Base-by-base conservation (phyloP, 1,140 invertebrate species). In the Pogonomyrmex barbatus region DNA sequence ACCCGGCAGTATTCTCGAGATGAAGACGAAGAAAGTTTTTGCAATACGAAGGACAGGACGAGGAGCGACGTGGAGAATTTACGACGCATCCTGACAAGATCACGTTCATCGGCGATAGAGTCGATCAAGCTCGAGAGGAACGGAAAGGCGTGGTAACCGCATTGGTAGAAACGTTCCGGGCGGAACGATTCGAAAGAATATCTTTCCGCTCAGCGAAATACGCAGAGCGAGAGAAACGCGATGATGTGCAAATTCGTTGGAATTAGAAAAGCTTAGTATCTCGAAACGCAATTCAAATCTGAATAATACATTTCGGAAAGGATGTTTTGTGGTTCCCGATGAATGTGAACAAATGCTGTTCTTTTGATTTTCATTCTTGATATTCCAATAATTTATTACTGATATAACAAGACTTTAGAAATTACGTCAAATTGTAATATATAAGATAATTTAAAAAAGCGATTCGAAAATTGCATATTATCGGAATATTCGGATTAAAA, bases 31-130 rank as follows among this genome's bases (percentile, higher is more conserved):
- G 4, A 47, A 45, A 82, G 24, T 24, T 24, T n/a, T 56, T 24
- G 62, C 24, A 39, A 45, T 12, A 58, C 24, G 52, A 45, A n/a
- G n/a, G 14, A 4, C 30, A 4, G 62, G 36, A 78, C 42, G 75
- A 45, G 30, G 14, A 36, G 17, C 58, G 58, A 36, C 56, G 56
- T 17, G 30, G 12, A 60, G 78, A 73, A 62, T 67, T 67, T 65
- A 85, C 63, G 88, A 79, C 76, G 52, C 36, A 39, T 60, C 76
- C 88, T 60, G 87, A 89, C 87, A 73, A 73, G 88, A 89, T 88
- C 83, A 73, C 83, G 88, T 86, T 86, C 54, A 33, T 47, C 70
- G 76, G 70, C 63, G 24, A 24, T 86, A 86, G 83, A 86, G 88
- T 36, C 83, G 87, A 88, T 89, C 83, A 68, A 73, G 14, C 45